Base-by-base conservation (phyloP, 2,797 vertebrate species). In the Sebastes cheni region DNA sequence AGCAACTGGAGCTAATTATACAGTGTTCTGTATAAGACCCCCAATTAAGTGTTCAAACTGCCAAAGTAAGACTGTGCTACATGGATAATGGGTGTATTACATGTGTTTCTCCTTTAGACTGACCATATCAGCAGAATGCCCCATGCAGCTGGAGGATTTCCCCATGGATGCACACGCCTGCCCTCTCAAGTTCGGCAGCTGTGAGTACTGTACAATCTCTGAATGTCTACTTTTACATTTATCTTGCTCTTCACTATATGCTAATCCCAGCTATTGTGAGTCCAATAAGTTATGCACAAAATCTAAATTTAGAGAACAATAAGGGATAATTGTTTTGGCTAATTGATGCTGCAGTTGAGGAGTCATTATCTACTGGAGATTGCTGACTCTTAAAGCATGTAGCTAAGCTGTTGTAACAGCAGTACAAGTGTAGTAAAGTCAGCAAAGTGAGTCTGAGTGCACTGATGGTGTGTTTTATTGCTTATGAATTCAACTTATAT, bases 61-160 rank as follows among this genome's bases (percentile, higher is more conserved):
- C 9, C 27, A 34, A 18, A 16, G n/a, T 3, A 39, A 56, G 22
- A 27, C 27, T 5, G 3, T 50, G 22, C 5, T 18, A 3, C 16
- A 12, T 18, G 2, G 3, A 16, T 65, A 55, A 64, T 55, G 34
- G 20, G 27, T 46, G 1, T 36, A 2, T 59, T 76, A 11, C 29
- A 4, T 84, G 30, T 74, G 18, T 80, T 70, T 84, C 42, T 46
- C 42, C 64, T 61, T 42, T 64, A 98, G 98, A 90, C 88, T 99
- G 95, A 99, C 98, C 18, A 98, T 99, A 85, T 95, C 97, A 85
- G 98, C 98, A 71, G 97, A 99, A 83, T 99, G 98, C 75, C 98
- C 98, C 67, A 99, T 99, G 98, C 97, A 98, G 92, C 95, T 99
- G 93, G 97, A 99, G 91, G 97, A 99, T 80, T 99, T 99, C 87